Evolutionary conservation across 2,888 invertebrate species (phyloP).

Genomic region (Meiosimyza decipiens): DNA sequence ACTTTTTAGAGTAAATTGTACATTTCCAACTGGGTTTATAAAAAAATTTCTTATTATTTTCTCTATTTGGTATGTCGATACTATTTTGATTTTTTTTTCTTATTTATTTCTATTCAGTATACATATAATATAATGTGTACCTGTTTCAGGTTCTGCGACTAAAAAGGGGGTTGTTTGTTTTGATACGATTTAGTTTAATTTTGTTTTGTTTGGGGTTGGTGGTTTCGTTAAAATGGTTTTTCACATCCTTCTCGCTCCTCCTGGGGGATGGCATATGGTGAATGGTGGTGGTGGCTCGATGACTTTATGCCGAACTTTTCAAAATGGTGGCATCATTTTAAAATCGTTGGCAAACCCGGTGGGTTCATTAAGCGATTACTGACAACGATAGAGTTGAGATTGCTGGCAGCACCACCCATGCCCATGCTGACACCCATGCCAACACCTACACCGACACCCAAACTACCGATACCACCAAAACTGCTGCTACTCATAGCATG

Average conservation of each 20-base stretch:
- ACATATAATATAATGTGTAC: constrained; percentile 29
- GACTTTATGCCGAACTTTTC: constrained; percentile 56
- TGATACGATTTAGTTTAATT: constrained; percentile 4
- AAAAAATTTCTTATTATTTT: background rate
- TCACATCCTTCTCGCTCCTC: background rate
- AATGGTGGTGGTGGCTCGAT: constrained; percentile 46
- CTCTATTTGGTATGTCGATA: constrained; percentile 8
- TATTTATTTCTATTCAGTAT: constrained; percentile 22
- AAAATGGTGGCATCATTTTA: constrained; percentile 62
- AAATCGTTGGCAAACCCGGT: constrained; percentile 58
- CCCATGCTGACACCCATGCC: constrained; percentile 54
- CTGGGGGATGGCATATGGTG: constrained; percentile 12
- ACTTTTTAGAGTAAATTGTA: constrained; percentile 15
- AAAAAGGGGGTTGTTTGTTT: constrained; percentile 36
- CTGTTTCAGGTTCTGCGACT: constrained; percentile 36
- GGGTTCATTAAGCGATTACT: constrained; percentile 62
- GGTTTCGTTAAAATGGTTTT: constrained; percentile 43
- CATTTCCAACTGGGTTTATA: background rate
- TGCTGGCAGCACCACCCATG: constrained; percentile 44
- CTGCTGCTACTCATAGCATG: constrained; percentile 50
- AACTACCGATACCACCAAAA: constrained; percentile 51
- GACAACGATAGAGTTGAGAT: constrained; percentile 59
- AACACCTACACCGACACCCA: constrained; percentile 55
- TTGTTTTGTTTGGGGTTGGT: constrained; percentile 40
- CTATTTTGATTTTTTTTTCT: constrained; percentile 20